Base-by-base conservation (phyloP, 2,113 vertebrate genomes). In the Diphyllodes magnificus region DNA sequence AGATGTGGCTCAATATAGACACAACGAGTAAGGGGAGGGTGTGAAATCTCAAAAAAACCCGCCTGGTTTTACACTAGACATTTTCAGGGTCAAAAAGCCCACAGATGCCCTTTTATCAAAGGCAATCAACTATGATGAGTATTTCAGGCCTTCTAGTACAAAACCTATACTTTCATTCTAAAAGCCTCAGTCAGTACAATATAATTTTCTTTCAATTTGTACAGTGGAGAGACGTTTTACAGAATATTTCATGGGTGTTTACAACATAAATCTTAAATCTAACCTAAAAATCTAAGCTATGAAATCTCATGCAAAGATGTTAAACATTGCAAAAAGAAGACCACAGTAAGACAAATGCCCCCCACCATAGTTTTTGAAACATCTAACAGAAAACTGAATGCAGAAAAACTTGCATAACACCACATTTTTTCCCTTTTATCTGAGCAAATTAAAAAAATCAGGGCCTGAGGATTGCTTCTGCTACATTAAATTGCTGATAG, bases 1-100 rank as follows among this genome's bases (percentile, higher is more conserved):
- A 82, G n/a, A 17, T 47, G 49, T 51, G 79, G 39, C 40, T 88
- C 45, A 24, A 0, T 19, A 27, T 1, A 44, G 53, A 72, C 33
- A 25, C 0, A 1, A 7, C 0, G 0, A 35, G 11, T 30, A 56
- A 71, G 18, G 12, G 12, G 16, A 76, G 15, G 24, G 17, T 6
- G 0, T 27, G 33, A 76, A 71, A 76, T 42, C 44, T 45, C 23
- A 51, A 42, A 51, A 61, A 39, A 80, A 15, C 3, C 1, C 7
- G 2, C 10, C 15, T 64, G 13, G 25, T 8, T 51, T 79, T 56
- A 47, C 3, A 1, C 56, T 72, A 49, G 39, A 35, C 2, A 2
- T 51, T 77, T 86, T 57, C 50, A 35, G 54, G 23, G 45, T 57
- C 64, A 57, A 31, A 37, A 83, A 51, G 53, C 54, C 65, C 23